These are phyloP conservation scores for Caenorhabditis elegans DNA, from an alignment of 1,140 invertebrate species.

Conservation along the genomic window WBcel235 BX284606.5:5643001-5643500, in stretches of 20 bases:
- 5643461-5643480: constrained; percentile 10
- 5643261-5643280: constrained; percentile 6
- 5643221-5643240: neutral
- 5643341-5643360: constrained; percentile 17
- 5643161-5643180: constrained; percentile 38
- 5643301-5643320: constrained; percentile 36
- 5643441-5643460: neutral
- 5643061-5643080: neutral
- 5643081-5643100: neutral
- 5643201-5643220: constrained; percentile 38
- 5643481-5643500: constrained; percentile 26
- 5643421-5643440: constrained; percentile 10
- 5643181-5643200: constrained; percentile 37
- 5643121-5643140: constrained; percentile 5
- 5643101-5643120: constrained; percentile 23
- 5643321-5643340: constrained; percentile 35
- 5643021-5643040: constrained; percentile 9
- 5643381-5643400: constrained; percentile 36
- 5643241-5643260: neutral
- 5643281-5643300: constrained; percentile 37
- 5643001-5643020: constrained; percentile 19
- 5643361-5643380: constrained; percentile 42
- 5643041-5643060: neutral
- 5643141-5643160: constrained; percentile 28
- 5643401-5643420: neutral